These are phyloP conservation scores for Opisthocomus hoazin DNA, from an alignment of 2,113 vertebrate genomes.

Conservation along the genomic window DNA sequence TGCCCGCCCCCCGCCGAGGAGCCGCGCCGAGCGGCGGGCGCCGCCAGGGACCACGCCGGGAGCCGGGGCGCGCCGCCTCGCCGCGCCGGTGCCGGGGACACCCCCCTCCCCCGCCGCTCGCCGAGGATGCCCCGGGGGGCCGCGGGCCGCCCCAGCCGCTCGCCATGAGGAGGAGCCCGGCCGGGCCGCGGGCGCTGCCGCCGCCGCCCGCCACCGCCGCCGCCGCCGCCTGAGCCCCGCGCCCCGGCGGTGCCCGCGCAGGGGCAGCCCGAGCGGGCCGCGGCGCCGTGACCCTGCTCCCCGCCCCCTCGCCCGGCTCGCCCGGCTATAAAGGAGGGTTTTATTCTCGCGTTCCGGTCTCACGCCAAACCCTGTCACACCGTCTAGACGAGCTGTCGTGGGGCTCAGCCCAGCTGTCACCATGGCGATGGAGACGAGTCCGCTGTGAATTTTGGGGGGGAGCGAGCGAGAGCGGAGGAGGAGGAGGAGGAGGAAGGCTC, in stretches of 20 bases:
- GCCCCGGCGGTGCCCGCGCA: neutral
- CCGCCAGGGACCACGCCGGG: neutral
- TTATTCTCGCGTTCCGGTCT: constrained; percentile 78
- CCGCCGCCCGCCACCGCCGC: neutral
- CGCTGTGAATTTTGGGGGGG: constrained; percentile 80
- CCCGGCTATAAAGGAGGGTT: constrained; percentile 68
- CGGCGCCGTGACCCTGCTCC: neutral
- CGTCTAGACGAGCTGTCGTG: constrained; percentile 81
- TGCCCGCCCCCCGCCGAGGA: neutral
- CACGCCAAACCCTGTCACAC: constrained; percentile 79
- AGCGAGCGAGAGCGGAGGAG: constrained; percentile 47
- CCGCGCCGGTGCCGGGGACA: neutral
- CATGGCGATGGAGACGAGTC: constrained; percentile 85
- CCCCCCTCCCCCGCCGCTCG: too few species aligned
- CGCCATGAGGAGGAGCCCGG: neutral
- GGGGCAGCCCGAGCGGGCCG: neutral
- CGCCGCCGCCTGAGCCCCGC: neutral
- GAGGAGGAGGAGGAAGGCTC: constrained; percentile 12
- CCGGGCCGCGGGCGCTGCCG: neutral
- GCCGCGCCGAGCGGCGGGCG: neutral
- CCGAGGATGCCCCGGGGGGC: neutral
- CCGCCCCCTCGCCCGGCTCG: constrained; percentile 6
- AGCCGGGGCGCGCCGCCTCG: neutral
- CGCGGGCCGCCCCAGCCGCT: neutral
- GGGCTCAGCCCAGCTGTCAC: constrained; percentile 82